A percentile compares a stretch with the other conserved stretches of the same genome.
Evolutionary conservation across 2,797 vertebrate species (phyloP).

Genomic region (Lutjanus argentimaculatus): DNA sequence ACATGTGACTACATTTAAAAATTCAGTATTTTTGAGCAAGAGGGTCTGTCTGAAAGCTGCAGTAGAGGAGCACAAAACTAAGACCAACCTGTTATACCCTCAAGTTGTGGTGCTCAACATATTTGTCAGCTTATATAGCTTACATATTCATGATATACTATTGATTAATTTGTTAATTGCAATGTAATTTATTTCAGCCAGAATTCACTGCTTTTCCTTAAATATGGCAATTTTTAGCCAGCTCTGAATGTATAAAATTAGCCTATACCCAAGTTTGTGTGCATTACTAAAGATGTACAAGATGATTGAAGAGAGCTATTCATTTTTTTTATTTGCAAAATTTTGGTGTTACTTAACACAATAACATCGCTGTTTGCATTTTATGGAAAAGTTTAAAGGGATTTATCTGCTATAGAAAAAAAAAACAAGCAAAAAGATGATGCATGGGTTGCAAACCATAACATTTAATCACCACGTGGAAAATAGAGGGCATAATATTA

Average conservation of each 20-base stretch:
- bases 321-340: not conserved
- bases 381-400: not conserved
- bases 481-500: not conserved
- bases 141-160: not conserved
- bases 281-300: not conserved
- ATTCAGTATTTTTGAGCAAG: conserved; percentile 39
- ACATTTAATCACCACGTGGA: not conserved
- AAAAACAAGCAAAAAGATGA: too few relatives aligned
- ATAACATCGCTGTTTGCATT: not conserved
- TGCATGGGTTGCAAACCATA: too few relatives aligned
- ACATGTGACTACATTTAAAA: conserved; percentile 37
- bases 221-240: too few relatives aligned
- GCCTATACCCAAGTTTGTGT: not conserved
- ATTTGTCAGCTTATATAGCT: not conserved
- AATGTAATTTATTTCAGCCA: not conserved
- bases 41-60: conserved; percentile 18
- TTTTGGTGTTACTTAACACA: not conserved
- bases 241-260: not conserved
- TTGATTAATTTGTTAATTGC: not conserved
- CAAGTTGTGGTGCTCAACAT: not conserved
- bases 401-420: not conserved
- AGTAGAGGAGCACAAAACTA: conserved; percentile 12
- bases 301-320: not conserved
- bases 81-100: not conserved
- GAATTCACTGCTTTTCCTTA: not conserved